phyloP scores from a whole-genome alignment of 2,797 vertebrate species.

The Lithobates pipiens region DNA sequence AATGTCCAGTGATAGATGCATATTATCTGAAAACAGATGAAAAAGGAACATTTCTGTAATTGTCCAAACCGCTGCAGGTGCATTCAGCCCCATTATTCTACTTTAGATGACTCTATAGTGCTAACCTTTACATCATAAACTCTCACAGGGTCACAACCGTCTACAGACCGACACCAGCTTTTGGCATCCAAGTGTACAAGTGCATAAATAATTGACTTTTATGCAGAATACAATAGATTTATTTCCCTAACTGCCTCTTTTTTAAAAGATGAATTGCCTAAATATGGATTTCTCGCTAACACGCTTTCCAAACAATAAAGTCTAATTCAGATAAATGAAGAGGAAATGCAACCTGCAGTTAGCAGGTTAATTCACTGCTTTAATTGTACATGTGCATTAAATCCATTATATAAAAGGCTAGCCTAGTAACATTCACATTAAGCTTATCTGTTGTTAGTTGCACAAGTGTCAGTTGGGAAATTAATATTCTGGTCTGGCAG shows the following conservation, averaged over 20 bases:
- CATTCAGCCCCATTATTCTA: background rate
- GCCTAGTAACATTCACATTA: constrained; percentile 29
- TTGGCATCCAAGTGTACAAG: background rate
- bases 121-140: background rate
- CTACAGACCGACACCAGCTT: background rate
- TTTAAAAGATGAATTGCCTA: background rate
- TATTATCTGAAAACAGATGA: background rate
- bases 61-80: background rate
- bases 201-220: background rate
- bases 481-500: constrained; percentile 39
- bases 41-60: background rate
- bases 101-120: background rate
- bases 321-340: constrained; percentile 3
- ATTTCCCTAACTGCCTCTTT: background rate
- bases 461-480: constrained; percentile 49
- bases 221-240: background rate
- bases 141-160: background rate
- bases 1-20: background rate
- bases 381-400: constrained; percentile 47
- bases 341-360: constrained; percentile 1
- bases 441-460: constrained; percentile 55
- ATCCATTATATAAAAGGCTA: constrained; percentile 49
- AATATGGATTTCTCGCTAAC: background rate
- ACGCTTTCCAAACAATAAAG: background rate
- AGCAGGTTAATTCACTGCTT: constrained; percentile 41